Conservation (phyloP, 2,888 invertebrate species). For the Marasmarcha lunaedactyla region DNA sequence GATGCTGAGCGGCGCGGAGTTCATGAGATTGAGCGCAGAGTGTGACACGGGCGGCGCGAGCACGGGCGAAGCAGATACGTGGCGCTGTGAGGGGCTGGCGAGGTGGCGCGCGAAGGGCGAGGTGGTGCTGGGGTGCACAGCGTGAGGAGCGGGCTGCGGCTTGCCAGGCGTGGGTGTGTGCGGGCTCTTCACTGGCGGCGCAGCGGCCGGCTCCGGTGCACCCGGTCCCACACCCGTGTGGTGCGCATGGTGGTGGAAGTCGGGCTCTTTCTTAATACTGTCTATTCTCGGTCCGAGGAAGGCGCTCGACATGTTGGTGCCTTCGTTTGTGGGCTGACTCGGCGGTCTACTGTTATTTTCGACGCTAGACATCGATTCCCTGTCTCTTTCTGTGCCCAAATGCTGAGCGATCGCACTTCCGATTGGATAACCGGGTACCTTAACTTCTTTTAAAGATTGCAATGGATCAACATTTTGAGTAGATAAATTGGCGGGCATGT, state of each 20-base stretch:
- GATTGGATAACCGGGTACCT: conserved; percentile 79
- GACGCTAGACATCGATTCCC: conserved; percentile 57
- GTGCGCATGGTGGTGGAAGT: conserved; percentile 65
- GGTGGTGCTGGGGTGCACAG: conserved; percentile 43
- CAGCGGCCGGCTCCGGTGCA: conserved; percentile 53
- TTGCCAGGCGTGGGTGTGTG: conserved; percentile 66
- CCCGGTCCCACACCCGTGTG: conserved; percentile 55
- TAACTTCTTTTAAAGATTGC: conserved; percentile 83
- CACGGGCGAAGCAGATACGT: conserved; percentile 61
- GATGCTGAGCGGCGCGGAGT: conserved; percentile 70
- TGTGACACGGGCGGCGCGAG: conserved; percentile 65
- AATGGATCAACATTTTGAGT: conserved; percentile 75
- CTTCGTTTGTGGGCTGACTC: conserved; percentile 59
- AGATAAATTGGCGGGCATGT: conserved; percentile 60
- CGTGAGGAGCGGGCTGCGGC: conserved; percentile 50
- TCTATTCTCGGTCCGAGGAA: conserved; percentile 77
- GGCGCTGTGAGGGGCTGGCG: conserved; percentile 61
- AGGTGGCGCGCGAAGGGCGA: conserved; percentile 64
- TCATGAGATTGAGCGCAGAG: conserved; percentile 74
- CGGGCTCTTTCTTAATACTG: conserved; percentile 81
- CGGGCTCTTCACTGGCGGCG: conserved; percentile 69
- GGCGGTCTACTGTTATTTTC: conserved; percentile 60
- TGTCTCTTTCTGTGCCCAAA: conserved; percentile 57
- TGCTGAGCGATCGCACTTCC: conserved; percentile 64
- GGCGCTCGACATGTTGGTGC: conserved; percentile 57